Percentiles rank a stretch among this genome's conserved stretches.
Evolutionary conservation across 2,797 vertebrate species (phyloP).

Genomic region (Intellagama lesueurii): DNA sequence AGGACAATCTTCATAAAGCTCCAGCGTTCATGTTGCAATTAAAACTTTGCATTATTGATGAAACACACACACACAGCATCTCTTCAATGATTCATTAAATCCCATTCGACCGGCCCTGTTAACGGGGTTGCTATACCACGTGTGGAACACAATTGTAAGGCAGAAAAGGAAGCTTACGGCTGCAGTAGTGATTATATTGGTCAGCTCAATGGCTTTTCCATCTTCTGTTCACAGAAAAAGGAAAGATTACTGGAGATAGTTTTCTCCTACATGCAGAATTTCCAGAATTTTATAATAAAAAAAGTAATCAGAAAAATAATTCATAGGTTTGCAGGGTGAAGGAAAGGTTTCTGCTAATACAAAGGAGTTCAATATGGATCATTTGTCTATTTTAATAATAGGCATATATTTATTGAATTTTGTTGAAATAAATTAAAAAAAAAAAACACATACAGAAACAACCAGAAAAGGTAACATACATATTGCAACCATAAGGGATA

Average conservation of each 20-base stretch:
- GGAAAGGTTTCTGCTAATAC: background rate
- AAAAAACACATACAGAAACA: background rate
- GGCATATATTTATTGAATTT: background rate
- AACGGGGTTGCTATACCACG: background rate
- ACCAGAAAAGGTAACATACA: background rate
- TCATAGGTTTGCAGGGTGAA: background rate
- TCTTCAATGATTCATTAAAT: constrained; percentile 45
- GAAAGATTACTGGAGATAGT: background rate
- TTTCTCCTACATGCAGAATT: background rate
- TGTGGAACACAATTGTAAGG: background rate
- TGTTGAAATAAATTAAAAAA: background rate
- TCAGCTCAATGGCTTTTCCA: background rate
- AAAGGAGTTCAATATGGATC: background rate
- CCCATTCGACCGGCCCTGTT: constrained; percentile 24
- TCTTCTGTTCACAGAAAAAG: background rate
- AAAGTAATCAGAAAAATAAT: background rate
- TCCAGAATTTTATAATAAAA: background rate
- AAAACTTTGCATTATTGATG: constrained; percentile 54
- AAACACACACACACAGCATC: constrained; percentile 4
- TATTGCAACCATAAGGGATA: background rate
- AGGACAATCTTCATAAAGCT: constrained; percentile 48
- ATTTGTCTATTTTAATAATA: background rate
- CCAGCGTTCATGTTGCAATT: constrained; percentile 47
- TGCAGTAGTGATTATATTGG: background rate
- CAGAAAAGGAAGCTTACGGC: background rate